These are phyloP conservation scores for Halichoerus grypus DNA, from an alignment of 2,113 vertebrate genomes.

Conservation along the genomic window DNA sequence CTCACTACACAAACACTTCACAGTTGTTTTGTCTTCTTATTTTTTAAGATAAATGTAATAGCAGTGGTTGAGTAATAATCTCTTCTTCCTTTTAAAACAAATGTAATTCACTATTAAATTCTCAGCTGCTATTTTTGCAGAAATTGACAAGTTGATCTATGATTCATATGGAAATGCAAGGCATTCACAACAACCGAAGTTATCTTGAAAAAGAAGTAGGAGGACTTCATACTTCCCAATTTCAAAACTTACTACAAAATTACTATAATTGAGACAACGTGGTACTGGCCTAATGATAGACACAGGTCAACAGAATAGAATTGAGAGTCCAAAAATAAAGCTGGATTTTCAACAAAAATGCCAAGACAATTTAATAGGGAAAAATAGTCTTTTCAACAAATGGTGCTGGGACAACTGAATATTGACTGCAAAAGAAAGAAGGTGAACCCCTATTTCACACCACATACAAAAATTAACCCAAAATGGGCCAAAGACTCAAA, in stretches of 20 bases:
- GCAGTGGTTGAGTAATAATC: neutral
- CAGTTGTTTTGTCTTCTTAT: neutral
- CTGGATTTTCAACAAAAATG: neutral
- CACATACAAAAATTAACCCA: neutral
- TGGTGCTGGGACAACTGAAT: neutral
- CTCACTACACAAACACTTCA: neutral
- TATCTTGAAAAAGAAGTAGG: neutral
- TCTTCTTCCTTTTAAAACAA: neutral
- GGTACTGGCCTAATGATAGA: neutral
- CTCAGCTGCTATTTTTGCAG: neutral
- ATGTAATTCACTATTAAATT: constrained; percentile 1
- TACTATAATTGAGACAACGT: neutral
- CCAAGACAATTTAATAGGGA: neutral
- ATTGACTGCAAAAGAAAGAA: neutral
- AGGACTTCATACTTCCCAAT: neutral
- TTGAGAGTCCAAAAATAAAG: neutral
- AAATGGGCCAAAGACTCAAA: constrained; percentile 5
- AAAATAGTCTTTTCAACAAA: neutral
- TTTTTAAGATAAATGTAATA: neutral
- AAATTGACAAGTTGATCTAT: neutral
- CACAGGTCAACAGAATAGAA: neutral
- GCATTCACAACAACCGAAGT: neutral
- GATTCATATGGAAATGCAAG: neutral
- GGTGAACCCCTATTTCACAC: neutral
- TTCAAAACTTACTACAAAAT: neutral